phyloP scores from a whole-genome alignment of 2,797 vertebrate species.

The Muscicapa comitata region DNA sequence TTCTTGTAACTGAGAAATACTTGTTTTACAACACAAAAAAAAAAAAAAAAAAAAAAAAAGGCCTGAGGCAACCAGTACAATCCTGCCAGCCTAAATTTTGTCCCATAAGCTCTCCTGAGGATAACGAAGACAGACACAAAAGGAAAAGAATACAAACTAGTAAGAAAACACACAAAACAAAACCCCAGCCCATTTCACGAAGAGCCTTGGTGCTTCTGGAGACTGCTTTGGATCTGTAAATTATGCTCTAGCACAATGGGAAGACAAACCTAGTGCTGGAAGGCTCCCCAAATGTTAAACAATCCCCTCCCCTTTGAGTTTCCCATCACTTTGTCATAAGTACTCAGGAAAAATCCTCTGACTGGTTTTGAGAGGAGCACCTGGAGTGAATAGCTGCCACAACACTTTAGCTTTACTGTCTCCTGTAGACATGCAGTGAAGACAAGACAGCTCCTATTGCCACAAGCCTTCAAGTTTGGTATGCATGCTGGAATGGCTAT shows the following conservation, averaged over 20 bases:
- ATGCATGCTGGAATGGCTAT: constrained; percentile 30
- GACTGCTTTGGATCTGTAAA: constrained; percentile 52
- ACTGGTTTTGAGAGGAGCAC: neutral
- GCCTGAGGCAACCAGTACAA: constrained; percentile 45
- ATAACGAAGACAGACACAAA: constrained; percentile 18
- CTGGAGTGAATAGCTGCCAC: neutral
- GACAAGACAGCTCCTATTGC: constrained; percentile 27
- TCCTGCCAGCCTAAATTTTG: constrained; percentile 54
- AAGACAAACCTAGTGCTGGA: neutral
- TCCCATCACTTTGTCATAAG: neutral
- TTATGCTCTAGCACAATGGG: neutral
- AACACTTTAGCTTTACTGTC: neutral
- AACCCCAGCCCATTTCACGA: neutral
- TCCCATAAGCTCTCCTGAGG: constrained; percentile 27
- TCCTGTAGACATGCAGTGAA: neutral
- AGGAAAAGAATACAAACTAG: constrained; percentile 43
- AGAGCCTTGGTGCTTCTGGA: neutral
- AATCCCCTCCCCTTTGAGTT: neutral
- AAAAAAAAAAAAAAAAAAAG: neutral
- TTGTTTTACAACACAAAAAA: constrained; percentile 39
- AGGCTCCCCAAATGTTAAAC: neutral
- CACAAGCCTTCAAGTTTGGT: constrained; percentile 13
- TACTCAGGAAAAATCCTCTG: constrained; percentile 6
- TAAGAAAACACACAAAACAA: neutral
- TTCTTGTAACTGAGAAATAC: constrained; percentile 60